Percentiles rank a stretch among this genome's conserved stretches.
Evolutionary conservation across 2,888 invertebrate species (phyloP).

Genomic region (Geotrupes spiniger): DNA sequence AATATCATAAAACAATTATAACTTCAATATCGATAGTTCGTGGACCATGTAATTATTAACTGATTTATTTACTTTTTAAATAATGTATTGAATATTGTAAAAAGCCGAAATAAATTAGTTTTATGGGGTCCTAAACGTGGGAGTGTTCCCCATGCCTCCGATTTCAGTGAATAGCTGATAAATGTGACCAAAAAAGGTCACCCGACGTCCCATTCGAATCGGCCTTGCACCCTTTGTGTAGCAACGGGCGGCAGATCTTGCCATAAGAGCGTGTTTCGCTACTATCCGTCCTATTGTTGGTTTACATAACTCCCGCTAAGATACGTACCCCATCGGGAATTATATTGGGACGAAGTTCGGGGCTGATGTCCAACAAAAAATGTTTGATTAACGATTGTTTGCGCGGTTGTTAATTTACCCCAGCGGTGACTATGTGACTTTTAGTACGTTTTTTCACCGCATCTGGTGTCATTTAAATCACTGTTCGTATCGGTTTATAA

Average conservation of each 20-base stretch:
- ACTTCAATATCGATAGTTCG: no score
- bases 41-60: no score
- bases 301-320: slow-evolving; percentile 22
- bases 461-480: not conserved
- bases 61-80: no score
- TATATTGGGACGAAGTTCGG: slow-evolving; percentile 32
- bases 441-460: not conserved
- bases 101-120: no score
- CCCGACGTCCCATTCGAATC: slow-evolving; percentile 31
- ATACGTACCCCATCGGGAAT: slow-evolving; percentile 32
- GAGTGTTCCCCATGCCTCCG: slow-evolving; percentile 24
- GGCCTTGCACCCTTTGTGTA: slow-evolving; percentile 32
- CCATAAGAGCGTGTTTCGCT: slow-evolving; percentile 10
- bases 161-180: slow-evolving; percentile 37
- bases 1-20: no score
- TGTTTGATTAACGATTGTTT: slow-evolving; percentile 41
- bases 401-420: slow-evolving; percentile 14
- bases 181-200: slow-evolving; percentile 34
- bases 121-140: slow-evolving; percentile 13
- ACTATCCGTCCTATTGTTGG: slow-evolving; percentile 5
- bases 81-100: no score
- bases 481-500: not conserved
- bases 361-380: slow-evolving; percentile 34
- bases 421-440: slow-evolving; percentile 15
- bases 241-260: slow-evolving; percentile 4